Evolutionary conservation across 2,888 invertebrate species (phyloP).

Genomic region (Apamea epomidion): DNA sequence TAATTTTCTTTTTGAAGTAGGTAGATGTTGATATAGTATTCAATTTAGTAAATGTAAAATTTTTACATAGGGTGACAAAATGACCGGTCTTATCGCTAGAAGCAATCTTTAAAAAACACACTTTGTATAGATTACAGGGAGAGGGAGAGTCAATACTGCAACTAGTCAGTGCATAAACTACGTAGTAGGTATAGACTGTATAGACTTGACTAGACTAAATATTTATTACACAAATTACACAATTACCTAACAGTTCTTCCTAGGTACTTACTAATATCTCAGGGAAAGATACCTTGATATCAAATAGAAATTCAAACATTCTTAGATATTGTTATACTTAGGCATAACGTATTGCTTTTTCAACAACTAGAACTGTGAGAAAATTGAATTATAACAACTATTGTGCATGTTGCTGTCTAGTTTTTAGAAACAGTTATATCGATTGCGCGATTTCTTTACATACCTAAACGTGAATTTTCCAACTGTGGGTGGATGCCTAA

Average conservation of each 20-base stretch:
- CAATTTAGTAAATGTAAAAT: neutral
- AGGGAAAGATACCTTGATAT: neutral
- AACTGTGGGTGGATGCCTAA: neutral
- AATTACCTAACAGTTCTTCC: too few species aligned
- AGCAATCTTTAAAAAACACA: neutral
- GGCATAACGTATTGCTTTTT: neutral
- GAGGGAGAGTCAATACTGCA: neutral
- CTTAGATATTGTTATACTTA: neutral
- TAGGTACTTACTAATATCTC: neutral
- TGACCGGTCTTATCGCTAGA: neutral
- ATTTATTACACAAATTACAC: neutral
- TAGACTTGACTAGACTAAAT: too few species aligned
- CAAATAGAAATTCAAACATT: neutral
- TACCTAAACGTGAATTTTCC: neutral
- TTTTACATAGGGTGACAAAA: neutral
- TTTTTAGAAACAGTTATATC: neutral
- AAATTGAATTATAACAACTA: slow-evolving; percentile 11
- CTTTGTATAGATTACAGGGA: neutral
- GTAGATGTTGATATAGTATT: too few species aligned
- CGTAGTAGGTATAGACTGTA: too few species aligned
- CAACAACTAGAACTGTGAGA: slow-evolving; percentile 16
- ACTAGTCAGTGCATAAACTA: neutral
- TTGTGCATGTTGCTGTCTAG: neutral
- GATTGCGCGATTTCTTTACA: neutral
- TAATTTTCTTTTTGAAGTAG: too few species aligned